These are phyloP conservation scores for Bombus ignitus DNA, from an alignment of 1,140 invertebrate species.

Conservation along the genomic window DNA sequence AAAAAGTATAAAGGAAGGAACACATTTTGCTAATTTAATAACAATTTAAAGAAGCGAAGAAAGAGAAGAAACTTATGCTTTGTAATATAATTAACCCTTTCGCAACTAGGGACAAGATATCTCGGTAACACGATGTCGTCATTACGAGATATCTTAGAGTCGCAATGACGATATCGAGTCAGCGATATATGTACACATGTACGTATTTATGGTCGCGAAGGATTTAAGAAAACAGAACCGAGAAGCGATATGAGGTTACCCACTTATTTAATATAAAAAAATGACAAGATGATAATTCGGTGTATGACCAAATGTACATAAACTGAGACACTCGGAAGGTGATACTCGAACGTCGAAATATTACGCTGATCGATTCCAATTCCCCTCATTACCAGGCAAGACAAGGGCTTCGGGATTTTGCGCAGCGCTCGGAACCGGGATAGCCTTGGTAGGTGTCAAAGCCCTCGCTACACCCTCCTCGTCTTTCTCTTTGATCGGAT, in stretches of 20 bases:
- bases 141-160: too few relatives aligned
- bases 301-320: too few relatives aligned
- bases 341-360: slow-evolving; percentile 30
- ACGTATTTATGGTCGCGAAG: neutral
- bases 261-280: too few relatives aligned
- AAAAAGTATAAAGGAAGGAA: neutral
- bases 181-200: neutral
- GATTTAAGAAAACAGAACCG: neutral
- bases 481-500: slow-evolving; percentile 75
- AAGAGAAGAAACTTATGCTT: too few relatives aligned
- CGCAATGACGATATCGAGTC: too few relatives aligned
- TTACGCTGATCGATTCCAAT: neutral
- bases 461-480: slow-evolving; percentile 77
- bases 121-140: too few relatives aligned
- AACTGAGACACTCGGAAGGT: neutral
- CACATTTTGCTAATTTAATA: too few relatives aligned
- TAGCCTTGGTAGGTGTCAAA: slow-evolving; percentile 78
- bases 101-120: too few relatives aligned
- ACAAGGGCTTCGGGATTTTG: slow-evolving; percentile 70
- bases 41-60: too few relatives aligned
- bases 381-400: slow-evolving; percentile 72
- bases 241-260: too few relatives aligned
- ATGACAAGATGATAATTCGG: too few relatives aligned
- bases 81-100: too few relatives aligned
- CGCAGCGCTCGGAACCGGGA: slow-evolving; percentile 63